These are phyloP conservation scores for Pangasius krempfi DNA, from an alignment of 2,797 vertebrate species.

Conservation along the genomic window DNA sequence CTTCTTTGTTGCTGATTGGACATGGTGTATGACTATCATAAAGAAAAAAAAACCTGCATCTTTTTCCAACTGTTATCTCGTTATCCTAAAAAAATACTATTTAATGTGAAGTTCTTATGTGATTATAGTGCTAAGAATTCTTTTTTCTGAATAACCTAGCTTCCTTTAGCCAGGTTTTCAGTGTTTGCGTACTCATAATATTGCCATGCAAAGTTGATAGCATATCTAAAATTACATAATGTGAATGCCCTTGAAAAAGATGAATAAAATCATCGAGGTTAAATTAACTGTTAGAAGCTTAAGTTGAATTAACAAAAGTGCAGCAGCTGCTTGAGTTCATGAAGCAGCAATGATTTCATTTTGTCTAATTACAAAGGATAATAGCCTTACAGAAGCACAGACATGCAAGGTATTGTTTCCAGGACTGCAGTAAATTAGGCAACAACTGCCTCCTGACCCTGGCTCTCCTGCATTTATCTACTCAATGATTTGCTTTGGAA, in stretches of 20 bases:
- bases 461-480: slow-evolving; percentile 49
- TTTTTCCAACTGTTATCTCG: neutral
- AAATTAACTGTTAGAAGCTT: neutral
- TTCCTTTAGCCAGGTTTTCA: neutral
- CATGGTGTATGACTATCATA: neutral
- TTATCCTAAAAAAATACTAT: neutral
- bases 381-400: slow-evolving; percentile 11
- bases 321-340: slow-evolving; percentile 13
- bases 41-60: neutral
- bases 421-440: slow-evolving; percentile 50
- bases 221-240: neutral
- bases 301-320: slow-evolving; percentile 14
- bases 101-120: neutral
- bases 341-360: slow-evolving; percentile 27
- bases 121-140: neutral
- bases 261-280: neutral
- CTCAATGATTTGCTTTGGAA: slow-evolving; percentile 44
- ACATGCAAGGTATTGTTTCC: slow-evolving; percentile 16
- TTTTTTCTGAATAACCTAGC: neutral
- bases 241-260: neutral
- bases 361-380: slow-evolving; percentile 22
- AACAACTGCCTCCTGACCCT: slow-evolving; percentile 33
- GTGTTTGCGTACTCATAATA: neutral
- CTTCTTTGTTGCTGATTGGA: neutral
- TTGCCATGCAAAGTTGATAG: neutral